phyloP scores from a whole-genome alignment of 2,797 vertebrate genomes.

The Cheirogaleus major region DNA sequence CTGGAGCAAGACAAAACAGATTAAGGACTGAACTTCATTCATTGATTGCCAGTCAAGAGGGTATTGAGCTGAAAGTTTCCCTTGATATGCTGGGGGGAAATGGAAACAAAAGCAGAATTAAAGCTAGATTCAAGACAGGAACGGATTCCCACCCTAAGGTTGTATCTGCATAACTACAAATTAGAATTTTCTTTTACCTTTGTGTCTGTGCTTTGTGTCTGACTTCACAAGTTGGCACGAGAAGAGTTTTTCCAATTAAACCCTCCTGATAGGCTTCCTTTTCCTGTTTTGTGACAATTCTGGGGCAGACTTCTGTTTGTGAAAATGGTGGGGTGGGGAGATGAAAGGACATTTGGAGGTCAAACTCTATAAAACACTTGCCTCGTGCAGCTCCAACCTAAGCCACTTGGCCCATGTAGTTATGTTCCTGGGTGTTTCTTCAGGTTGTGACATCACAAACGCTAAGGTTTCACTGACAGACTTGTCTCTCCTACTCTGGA shows the following conservation, averaged over 20 bases:
- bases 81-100: neutral
- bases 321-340: neutral
- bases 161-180: neutral
- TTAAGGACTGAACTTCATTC: slow-evolving; percentile 20
- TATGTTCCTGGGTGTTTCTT: slow-evolving; percentile 45
- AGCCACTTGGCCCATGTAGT: slow-evolving; percentile 38
- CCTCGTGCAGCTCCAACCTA: slow-evolving; percentile 52
- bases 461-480: neutral
- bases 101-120: slow-evolving; percentile 41
- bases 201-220: slow-evolving; percentile 30
- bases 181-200: slow-evolving; percentile 50
- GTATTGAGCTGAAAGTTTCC: neutral
- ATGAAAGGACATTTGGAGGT: slow-evolving; percentile 39
- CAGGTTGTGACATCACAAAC: slow-evolving; percentile 30
- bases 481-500: neutral
- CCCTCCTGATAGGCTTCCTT: neutral
- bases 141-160: neutral
- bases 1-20: neutral
- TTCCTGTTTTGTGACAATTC: slow-evolving; percentile 33
- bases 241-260: slow-evolving; percentile 10
- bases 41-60: neutral
- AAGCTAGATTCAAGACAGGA: slow-evolving; percentile 46
- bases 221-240: slow-evolving; percentile 27
- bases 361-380: slow-evolving; percentile 59
- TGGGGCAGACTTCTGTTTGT: slow-evolving; percentile 24